phyloP scores from a whole-genome alignment of 2,888 invertebrate genomes.

The Bombylius major region DNA sequence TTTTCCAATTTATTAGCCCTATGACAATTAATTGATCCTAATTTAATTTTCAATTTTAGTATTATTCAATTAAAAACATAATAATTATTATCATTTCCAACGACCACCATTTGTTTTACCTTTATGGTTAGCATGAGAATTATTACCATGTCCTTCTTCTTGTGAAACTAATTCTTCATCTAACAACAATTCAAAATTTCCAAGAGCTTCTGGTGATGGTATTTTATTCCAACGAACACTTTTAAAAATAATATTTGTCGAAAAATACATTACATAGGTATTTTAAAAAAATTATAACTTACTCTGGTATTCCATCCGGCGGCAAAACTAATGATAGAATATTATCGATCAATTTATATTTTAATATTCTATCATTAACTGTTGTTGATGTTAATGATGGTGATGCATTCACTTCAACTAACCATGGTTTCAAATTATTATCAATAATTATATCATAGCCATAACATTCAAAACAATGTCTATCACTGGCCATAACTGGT shows the following conservation, averaged over 20 bases:
- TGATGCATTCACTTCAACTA: slow-evolving; percentile 88
- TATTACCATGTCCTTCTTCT: slow-evolving; percentile 37
- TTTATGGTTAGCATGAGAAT: slow-evolving; percentile 1
- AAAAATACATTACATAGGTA: neutral
- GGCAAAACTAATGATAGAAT: slow-evolving; percentile 83
- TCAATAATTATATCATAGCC: slow-evolving; percentile 96
- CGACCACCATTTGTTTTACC: slow-evolving; percentile 8
- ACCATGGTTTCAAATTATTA: slow-evolving; percentile 85
- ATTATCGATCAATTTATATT: slow-evolving; percentile 87
- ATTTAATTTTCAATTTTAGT: too few relatives aligned
- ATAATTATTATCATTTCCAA: slow-evolving; percentile 11
- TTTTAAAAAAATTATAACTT: slow-evolving; percentile 24
- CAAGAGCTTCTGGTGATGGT: slow-evolving; percentile 58
- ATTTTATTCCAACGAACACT: slow-evolving; percentile 78
- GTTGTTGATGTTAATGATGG: slow-evolving; percentile 91
- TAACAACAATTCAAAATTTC: slow-evolving; percentile 70
- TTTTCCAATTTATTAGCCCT: too few relatives aligned
- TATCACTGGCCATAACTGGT: slow-evolving; percentile 84
- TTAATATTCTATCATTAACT: slow-evolving; percentile 83
- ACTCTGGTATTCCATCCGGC: slow-evolving; percentile 79
- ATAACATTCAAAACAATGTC: slow-evolving; percentile 66
- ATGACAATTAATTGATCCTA: too few relatives aligned
- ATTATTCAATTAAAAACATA: too few relatives aligned
- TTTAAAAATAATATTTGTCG: neutral
- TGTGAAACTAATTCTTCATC: slow-evolving; percentile 69